A percentile compares a stretch with the other conserved stretches of the same genome.
These are phyloP conservation scores for Tetranychus cinnabarinus DNA, from an alignment of 1,140 invertebrate species.

Conservation along the genomic window DNA sequence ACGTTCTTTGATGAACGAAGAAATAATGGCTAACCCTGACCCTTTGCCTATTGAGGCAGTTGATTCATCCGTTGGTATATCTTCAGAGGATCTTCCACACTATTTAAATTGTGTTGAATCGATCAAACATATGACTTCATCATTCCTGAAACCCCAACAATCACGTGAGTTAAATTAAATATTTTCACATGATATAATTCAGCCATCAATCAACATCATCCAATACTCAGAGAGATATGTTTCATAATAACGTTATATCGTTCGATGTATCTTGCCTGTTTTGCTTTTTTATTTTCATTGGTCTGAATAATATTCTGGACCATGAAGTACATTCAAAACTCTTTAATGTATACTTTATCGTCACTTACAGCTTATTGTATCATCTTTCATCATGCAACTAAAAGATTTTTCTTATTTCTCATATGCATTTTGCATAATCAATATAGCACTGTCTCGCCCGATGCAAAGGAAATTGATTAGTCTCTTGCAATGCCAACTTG, in stretches of 20 bases:
- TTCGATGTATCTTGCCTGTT: not conserved
- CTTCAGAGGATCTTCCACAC: not conserved
- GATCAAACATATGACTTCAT: not conserved
- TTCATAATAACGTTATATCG: not conserved
- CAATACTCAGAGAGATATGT: no score
- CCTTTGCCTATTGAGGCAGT: no score
- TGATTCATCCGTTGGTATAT: no score
- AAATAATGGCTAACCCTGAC: no score
- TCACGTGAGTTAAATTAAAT: not conserved
- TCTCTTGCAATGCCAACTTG: constrained; percentile 68
- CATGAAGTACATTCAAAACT: not conserved
- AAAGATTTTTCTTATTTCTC: not conserved
- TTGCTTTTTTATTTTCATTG: not conserved
- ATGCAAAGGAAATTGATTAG: constrained; percentile 88
- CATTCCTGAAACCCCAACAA: not conserved
- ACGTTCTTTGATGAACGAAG: no score
- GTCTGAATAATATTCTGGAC: not conserved
- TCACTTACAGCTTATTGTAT: not conserved
- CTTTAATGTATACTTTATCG: not conserved
- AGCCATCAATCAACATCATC: no score
- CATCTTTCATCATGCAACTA: not conserved
- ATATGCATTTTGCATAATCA: not conserved
- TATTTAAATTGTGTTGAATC: not conserved
- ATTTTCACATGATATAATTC: no score
- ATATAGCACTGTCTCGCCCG: constrained; percentile 41